These are phyloP conservation scores for Macrophya annulata DNA, from an alignment of 2,888 invertebrate species.

Conservation along the genomic window DNA sequence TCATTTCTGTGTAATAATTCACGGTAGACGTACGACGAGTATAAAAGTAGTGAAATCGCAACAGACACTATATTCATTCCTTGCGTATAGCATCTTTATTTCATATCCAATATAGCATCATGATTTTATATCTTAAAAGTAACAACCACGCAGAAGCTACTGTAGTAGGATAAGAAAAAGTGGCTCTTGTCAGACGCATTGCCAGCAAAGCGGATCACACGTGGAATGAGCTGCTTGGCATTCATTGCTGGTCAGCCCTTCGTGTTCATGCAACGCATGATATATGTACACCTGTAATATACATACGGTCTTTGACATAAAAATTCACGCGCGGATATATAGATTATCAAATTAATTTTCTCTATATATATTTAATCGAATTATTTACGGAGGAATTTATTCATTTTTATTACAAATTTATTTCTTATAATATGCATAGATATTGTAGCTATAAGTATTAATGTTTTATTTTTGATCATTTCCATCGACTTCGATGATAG, in stretches of 20 bases:
- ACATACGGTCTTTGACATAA: neutral
- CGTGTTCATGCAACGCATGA: neutral
- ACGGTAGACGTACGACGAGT: slow-evolving; percentile 17
- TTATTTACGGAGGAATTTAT: neutral
- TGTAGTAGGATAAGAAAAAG: slow-evolving; percentile 40
- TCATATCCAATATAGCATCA: neutral
- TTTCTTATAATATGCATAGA: neutral
- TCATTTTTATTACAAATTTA: neutral
- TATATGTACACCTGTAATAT: neutral
- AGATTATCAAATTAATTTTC: neutral
- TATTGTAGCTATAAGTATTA: neutral
- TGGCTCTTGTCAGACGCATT: slow-evolving; percentile 26
- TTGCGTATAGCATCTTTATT: neutral
- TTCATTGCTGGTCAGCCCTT: slow-evolving; percentile 2
- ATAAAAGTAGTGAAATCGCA: slow-evolving; percentile 33
- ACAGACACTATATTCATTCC: neutral
- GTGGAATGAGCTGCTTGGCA: slow-evolving; percentile 11
- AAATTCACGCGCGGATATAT: neutral
- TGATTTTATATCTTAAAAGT: neutral
- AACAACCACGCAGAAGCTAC: neutral
- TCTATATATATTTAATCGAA: neutral
- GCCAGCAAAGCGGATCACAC: slow-evolving; percentile 36
- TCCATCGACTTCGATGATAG: neutral
- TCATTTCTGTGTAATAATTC: neutral
- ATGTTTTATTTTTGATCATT: neutral